Evolutionary conservation across 1,140 invertebrate genomes (phyloP).

Genomic region (Pomacea maculata): DNA sequence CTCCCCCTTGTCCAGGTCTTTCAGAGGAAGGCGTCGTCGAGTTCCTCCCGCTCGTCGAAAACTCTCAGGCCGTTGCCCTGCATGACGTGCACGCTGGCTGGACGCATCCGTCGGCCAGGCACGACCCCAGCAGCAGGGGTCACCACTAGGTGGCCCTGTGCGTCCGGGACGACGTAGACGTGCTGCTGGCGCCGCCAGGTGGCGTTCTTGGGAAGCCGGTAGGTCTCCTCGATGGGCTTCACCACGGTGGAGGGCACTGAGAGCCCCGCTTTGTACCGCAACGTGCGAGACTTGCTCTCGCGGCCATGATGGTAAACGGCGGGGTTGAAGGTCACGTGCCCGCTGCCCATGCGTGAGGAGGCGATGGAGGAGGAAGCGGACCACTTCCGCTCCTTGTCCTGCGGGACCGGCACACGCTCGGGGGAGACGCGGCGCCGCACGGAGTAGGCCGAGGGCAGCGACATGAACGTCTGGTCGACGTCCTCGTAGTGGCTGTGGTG

Average conservation of each 20-base stretch:
- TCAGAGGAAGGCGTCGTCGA: conserved; percentile 11
- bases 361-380: neutral
- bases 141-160: neutral
- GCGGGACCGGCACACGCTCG: conserved; percentile 1
- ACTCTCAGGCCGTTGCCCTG: conserved; percentile 10
- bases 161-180: neutral
- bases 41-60: neutral
- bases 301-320: neutral
- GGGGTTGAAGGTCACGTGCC: conserved; percentile 14
- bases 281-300: neutral
- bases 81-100: conserved; percentile 17
- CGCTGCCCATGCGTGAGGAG: neutral
- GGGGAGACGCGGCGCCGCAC: conserved; percentile 13
- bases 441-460: conserved; percentile 4
- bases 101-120: neutral
- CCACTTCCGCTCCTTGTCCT: neutral
- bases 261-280: neutral
- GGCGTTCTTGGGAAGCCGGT: conserved; percentile 7
- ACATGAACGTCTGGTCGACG: neutral
- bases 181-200: neutral
- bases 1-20: neutral
- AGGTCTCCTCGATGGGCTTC: conserved; percentile 32
- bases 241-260: conserved; percentile 22
- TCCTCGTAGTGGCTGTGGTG: neutral
- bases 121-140: neutral